Evolutionary conservation across 92 coral and sea anemone species (phyloP), one percentile per base, ranked within the genome.

Genomic region (Porites lobata): DNA sequence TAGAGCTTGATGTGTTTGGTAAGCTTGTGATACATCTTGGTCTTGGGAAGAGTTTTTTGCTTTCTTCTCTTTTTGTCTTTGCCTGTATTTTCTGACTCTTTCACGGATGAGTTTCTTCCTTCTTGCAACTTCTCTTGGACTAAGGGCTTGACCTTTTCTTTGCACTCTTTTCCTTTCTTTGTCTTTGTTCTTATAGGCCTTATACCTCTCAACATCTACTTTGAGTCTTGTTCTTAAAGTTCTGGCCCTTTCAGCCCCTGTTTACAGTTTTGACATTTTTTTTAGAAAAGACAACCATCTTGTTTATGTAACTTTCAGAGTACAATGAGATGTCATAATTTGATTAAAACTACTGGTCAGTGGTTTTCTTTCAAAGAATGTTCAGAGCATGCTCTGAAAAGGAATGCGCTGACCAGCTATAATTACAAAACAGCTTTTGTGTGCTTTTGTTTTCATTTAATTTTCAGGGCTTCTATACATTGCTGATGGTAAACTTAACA

Each of bases 91-190:
- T 75, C 79, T 65, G 50, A 82, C 92, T 88, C 83, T 74, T 50
- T 88, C 79, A 21, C 79, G 83, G 79, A 76, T 83, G 32, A 89
- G 77, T 65, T 83, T 89, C 62, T 66, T 89, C 57, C 24, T 83
- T 72, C 80, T 83, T 79, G 47, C 84, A 76, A 75, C 82, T 19
- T 89, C 87, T 26, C 19, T 47, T 72, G 65, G 21, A 12, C 50
- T 67, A 9, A 85, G 67, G 50, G 17, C 63, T 65, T 80, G 63
- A 3, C 32, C 71, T 80, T 77, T 89, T 76, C 29, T 52, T 69
- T 83, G 65, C 18, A 72, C 92, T 54, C 12, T 65, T 76, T 88
- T 88, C 69, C 92, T 89, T 68, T 83, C 71, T 76, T 43, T 76
- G 8, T 89, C 92, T 2, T 83, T 75, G 21, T 50, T 14, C 43